Percentiles rank a stretch among this genome's conserved stretches.
These are phyloP conservation scores for Cliona cf. orientalis DNA, from an alignment of 37 sponge, comb jelly and placozoan genomes.

Conservation along the genomic window DNA sequence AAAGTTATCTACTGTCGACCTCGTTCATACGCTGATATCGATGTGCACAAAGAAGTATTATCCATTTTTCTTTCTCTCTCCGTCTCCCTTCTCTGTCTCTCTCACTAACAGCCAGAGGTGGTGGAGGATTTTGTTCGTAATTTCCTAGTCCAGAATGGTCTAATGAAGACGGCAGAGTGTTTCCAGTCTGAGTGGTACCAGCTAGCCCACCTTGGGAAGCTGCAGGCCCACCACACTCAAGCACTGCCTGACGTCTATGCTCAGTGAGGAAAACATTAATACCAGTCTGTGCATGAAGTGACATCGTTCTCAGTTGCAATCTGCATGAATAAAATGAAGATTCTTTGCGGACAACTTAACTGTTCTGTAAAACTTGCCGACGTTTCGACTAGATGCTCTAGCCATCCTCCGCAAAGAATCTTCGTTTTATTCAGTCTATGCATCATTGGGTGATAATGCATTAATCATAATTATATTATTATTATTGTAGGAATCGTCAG, in stretches of 20 bases:
- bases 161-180: slow-evolving; percentile 75
- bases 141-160: slow-evolving; percentile 78
- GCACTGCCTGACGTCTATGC: slow-evolving; percentile 73
- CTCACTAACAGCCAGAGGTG: slow-evolving; percentile 61
- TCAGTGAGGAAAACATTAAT: slow-evolving; percentile 48
- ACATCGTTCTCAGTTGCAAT: too few species aligned
- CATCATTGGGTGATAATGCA: too few species aligned
- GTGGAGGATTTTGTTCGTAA: slow-evolving; percentile 98
- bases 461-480: not conserved
- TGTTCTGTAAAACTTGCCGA: too few species aligned
- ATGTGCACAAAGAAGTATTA: too few species aligned
- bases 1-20: too few species aligned
- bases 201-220: slow-evolving; percentile 21
- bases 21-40: too few species aligned
- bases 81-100: not conserved
- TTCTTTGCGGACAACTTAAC: too few species aligned
- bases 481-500: slow-evolving; percentile 59
- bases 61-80: not conserved
- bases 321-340: too few species aligned
- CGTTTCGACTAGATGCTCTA: too few species aligned
- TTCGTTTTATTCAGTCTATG: too few species aligned
- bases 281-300: not conserved
- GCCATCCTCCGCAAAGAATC: too few species aligned
- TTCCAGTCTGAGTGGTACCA: slow-evolving; percentile 94
- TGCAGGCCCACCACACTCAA: slow-evolving; percentile 22